A percentile compares a stretch with the other conserved stretches of the same genome.
Evolutionary conservation across 2,113 vertebrate species (phyloP).

Genomic region (Bagarius yarrelli): DNA sequence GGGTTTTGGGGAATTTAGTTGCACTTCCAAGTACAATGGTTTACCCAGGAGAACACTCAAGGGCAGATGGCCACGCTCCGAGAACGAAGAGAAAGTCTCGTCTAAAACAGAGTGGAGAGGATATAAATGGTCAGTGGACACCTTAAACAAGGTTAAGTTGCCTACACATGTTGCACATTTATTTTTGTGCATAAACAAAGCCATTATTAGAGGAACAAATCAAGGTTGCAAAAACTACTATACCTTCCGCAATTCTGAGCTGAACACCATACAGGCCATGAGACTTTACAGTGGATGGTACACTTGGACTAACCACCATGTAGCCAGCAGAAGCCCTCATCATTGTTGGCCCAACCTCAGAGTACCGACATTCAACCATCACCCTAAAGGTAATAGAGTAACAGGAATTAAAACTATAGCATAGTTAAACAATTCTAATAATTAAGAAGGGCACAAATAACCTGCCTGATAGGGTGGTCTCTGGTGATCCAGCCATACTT

Average conservation of each 20-base stretch:
- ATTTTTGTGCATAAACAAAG: too few species aligned
- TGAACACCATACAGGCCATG: conserved; percentile 57
- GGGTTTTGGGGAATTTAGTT: conserved; percentile 52
- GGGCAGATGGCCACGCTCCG: conserved; percentile 53
- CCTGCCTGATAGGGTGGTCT: conserved; percentile 59
- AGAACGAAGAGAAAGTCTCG: conserved; percentile 53
- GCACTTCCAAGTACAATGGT: conserved; percentile 66
- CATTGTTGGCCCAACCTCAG: conserved; percentile 6
- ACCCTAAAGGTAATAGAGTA: conserved; percentile 52
- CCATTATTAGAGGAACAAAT: too few species aligned
- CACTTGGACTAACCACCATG: conserved; percentile 61
- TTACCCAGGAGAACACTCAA: conserved; percentile 62
- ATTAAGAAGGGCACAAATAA: background rate
- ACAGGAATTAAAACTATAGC: background rate
- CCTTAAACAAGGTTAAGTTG: background rate
- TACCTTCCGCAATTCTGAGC: conserved; percentile 67
- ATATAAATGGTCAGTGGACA: background rate
- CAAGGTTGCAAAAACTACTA: background rate
- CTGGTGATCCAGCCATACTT: conserved; percentile 66
- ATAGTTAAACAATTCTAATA: background rate
- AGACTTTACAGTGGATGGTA: conserved; percentile 22
- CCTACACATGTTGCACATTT: background rate
- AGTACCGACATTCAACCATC: conserved; percentile 69
- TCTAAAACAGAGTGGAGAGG: conserved; percentile 50
- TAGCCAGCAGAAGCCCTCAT: conserved; percentile 55